phyloP scores from a whole-genome alignment of 2,113 vertebrate genomes.

The Nycticorax nycticorax region DNA sequence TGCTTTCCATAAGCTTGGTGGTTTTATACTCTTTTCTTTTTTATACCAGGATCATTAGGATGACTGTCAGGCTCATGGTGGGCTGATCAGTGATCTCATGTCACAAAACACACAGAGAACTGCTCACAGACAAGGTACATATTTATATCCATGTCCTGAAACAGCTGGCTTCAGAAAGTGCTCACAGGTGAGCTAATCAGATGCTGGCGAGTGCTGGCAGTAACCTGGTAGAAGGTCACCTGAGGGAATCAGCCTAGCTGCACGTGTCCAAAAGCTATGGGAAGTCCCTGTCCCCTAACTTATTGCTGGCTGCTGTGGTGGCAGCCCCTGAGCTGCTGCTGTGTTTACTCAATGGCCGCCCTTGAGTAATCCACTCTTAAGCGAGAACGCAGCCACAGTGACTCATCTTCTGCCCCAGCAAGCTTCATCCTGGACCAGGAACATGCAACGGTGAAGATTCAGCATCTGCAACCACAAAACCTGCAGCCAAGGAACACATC shows the following conservation, averaged over 20 bases:
- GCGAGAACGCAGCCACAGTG: not conserved
- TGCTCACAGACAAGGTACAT: not conserved
- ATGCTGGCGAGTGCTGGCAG: not conserved
- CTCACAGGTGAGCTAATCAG: not conserved
- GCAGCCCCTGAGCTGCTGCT: not conserved
- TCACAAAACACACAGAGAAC: not conserved
- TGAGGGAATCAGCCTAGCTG: not conserved
- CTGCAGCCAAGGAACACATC: not conserved
- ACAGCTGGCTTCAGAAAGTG: not conserved
- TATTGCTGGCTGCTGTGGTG: not conserved
- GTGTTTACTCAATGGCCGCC: not conserved
- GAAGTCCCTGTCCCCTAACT: rapidly evolving
- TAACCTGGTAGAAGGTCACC: not conserved
- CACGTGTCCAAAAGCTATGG: not conserved
- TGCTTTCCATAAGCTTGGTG: not conserved
- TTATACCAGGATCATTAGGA: not conserved
- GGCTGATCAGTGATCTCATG: not conserved
- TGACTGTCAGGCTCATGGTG: not conserved
- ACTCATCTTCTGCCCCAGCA: not conserved
- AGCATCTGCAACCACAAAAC: not conserved
- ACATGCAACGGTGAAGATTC: not conserved
- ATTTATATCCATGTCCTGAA: not conserved
- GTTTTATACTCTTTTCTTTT: not conserved
- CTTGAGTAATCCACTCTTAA: not conserved
- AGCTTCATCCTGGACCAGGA: not conserved